These are phyloP conservation scores for Marisa cornuarietis DNA, from an alignment of 1,140 invertebrate genomes.

Conservation along the genomic window DNA sequence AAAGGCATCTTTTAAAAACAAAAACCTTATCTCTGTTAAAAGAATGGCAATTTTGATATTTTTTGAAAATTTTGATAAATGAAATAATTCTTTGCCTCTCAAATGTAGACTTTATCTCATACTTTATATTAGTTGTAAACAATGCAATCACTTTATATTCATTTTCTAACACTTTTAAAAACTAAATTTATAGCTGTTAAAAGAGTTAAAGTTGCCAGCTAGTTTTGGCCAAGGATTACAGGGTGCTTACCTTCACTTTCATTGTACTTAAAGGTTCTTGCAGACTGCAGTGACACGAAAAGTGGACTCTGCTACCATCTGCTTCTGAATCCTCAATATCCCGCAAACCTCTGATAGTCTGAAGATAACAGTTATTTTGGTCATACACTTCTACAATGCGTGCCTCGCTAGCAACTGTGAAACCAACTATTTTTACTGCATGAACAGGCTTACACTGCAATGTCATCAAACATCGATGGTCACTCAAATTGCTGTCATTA, in stretches of 20 bases:
- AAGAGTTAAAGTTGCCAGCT: not conserved
- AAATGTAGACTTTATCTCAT: not conserved
- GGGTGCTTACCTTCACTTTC: not conserved
- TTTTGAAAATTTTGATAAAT: too few species aligned
- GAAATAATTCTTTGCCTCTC: too few species aligned
- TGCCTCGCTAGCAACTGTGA: slow-evolving; percentile 15
- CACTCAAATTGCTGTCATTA: not conserved
- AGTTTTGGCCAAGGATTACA: not conserved
- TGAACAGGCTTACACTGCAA: slow-evolving; percentile 16
- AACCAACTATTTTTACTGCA: not conserved
- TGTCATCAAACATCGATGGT: not conserved
- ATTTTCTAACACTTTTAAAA: too few species aligned
- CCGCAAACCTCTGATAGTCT: slow-evolving; percentile 13
- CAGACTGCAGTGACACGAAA: not conserved
- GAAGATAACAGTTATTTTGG: slow-evolving; percentile 13
- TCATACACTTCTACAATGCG: slow-evolving; percentile 20
- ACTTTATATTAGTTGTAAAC: not conserved
- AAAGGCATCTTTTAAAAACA: not conserved
- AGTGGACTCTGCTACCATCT: slow-evolving; percentile 5
- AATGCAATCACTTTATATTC: not conserved
- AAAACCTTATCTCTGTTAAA: too few species aligned
- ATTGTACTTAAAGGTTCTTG: not conserved
- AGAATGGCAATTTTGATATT: too few species aligned
- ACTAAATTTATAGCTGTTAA: too few species aligned
- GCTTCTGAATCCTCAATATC: slow-evolving; percentile 5